Conservation (phyloP, 2,797 vertebrate genomes). For the Sebastes umbrosus region DNA sequence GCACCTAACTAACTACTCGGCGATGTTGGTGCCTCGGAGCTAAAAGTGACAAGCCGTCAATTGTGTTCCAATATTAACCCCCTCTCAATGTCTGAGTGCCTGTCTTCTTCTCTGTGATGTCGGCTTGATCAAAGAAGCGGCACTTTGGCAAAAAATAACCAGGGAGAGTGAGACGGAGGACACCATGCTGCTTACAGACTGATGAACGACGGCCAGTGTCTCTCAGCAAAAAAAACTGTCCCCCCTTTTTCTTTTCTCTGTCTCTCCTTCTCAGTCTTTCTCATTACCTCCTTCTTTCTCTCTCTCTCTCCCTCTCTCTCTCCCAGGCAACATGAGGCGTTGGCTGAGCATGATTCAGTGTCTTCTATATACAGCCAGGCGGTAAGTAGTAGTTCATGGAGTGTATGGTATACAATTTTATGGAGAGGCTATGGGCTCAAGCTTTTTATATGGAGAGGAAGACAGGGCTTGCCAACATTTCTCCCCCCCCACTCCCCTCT, state of each 20-base stretch:
- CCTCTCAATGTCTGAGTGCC: conserved; percentile 61
- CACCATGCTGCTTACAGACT: conserved; percentile 73
- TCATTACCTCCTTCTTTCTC: conserved; percentile 34
- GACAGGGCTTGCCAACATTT: not conserved
- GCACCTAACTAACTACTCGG: conserved; percentile 70
- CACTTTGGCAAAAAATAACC: conserved; percentile 79
- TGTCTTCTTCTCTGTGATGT: conserved; percentile 76
- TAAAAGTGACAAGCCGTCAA: conserved; percentile 82
- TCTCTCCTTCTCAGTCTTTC: conserved; percentile 23
- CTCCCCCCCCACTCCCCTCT: no score
- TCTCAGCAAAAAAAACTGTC: conserved; percentile 56
- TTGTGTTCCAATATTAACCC: conserved; percentile 79
- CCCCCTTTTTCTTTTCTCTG: conserved; percentile 24
- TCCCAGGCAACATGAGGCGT: conserved; percentile 12
- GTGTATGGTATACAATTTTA: conserved; percentile 21
- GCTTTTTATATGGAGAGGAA: conserved; percentile 48
- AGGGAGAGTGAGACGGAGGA: conserved; percentile 70
- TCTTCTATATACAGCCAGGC: conserved; percentile 25
- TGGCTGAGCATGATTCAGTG: conserved; percentile 36
- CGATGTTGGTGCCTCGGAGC: conserved; percentile 61
- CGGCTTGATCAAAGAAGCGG: conserved; percentile 78
- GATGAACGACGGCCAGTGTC: conserved; percentile 64
- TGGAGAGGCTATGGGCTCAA: conserved; percentile 26
- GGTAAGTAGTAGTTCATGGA: conserved; percentile 23
- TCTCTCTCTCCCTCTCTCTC: not conserved